Evolutionary conservation across 2,113 vertebrate genomes (phyloP), one percentile per base, ranked within the genome.

Genomic region (Chunga burmeisteri): DNA sequence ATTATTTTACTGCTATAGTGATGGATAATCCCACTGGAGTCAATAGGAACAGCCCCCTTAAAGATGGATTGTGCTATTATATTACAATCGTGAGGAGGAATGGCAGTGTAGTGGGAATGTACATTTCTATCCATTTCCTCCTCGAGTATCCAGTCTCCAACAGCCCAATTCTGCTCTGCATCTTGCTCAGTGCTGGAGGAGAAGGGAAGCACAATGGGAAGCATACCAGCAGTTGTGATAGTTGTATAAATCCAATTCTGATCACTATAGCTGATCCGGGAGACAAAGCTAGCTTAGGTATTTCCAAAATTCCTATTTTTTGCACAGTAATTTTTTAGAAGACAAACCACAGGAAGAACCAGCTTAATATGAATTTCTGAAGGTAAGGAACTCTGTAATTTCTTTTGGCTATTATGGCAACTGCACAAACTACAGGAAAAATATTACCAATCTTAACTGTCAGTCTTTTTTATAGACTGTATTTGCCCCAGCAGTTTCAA

Each of bases 351-450:
- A 29, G 18, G 72, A 53, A 52, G 16, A 81, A 44, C 1, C 8
- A 50, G 2, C 8, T 44, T 14, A 71, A 20, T 23, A 40, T 32
- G 11, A 75, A 32, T 40, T 61, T 34, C n/a, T 61, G 50, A 71
- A 47, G 2, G 4, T 22, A 62, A 47, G 11, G 4, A 5, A 77
- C 2, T 0, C 4, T 50, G 6, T 66, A 0, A 49, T 56, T 90
- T 88, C 11, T 58, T 10, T 50, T n/a, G n/a, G 6, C 7, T 78
- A 42, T 74, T 70, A 63, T 6, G 11, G 46, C 42, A 89, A 50
- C 16, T 22, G 18, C 4, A 50, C 10, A 89, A 67, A 25, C 26
- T 79, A 55, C 23, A 42, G 13, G n/a, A 71, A 65, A 81, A 78
- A 44, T 88, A 66, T 26, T 70, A 36, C 9, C 5, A 47, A 2